Conservation (phyloP, 2,888 invertebrate species). For the Drosophila prostipennis region DNA sequence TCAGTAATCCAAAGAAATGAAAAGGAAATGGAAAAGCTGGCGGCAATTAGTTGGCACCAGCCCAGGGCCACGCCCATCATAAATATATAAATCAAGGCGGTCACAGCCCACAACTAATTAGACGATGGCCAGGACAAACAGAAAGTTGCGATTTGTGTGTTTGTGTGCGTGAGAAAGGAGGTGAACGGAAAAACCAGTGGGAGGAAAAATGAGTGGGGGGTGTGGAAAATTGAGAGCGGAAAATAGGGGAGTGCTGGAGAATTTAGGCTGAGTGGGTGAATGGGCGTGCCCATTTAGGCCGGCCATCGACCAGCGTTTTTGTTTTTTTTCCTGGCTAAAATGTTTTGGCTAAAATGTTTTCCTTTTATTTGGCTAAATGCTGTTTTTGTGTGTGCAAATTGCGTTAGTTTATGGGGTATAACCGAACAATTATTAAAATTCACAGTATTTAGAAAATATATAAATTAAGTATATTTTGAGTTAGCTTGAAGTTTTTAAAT, state of each 20-base stretch:
- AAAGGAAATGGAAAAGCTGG: not conserved
- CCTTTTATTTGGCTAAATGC: conserved; percentile 25
- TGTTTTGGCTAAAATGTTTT: conserved; percentile 37
- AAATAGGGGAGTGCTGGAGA: conserved; percentile 18
- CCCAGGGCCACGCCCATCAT: conserved; percentile 44
- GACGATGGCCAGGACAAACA: conserved; percentile 22
- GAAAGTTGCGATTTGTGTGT: conserved; percentile 41
- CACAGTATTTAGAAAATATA: too few species aligned
- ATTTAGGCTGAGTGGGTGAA: conserved; percentile 16
- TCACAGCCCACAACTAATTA: conserved; percentile 44
- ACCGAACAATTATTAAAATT: too few species aligned
- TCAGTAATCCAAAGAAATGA: not conserved
- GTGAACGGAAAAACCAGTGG: not conserved
- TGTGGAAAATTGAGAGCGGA: conserved; percentile 4
- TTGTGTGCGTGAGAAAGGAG: conserved; percentile 8
- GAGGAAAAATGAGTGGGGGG: not conserved
- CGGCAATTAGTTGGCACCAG: conserved; percentile 42
- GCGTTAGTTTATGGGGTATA: too few species aligned
- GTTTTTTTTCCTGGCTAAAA: conserved; percentile 31
- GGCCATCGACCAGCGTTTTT: conserved; percentile 33
- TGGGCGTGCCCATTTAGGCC: conserved; percentile 32
- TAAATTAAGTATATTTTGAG: too few species aligned
- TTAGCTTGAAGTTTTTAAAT: too few species aligned
- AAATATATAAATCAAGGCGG: conserved; percentile 45
- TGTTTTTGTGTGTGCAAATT: conserved; percentile 2